Conservation (phyloP, 2,888 invertebrate species). For the Kryphioiulus occultus region DNA sequence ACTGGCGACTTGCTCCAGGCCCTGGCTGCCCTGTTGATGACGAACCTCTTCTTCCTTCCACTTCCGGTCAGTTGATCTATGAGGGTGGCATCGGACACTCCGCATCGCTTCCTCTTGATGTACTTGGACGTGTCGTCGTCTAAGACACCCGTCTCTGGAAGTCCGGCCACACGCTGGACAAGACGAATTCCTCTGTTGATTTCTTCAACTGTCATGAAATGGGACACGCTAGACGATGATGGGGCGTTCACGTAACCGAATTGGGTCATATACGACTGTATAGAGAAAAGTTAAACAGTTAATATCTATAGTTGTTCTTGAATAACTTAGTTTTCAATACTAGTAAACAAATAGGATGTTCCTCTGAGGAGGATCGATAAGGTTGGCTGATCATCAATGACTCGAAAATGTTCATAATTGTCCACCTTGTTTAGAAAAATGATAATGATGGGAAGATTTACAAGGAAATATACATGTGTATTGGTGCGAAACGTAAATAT, state of each 20-base stretch:
- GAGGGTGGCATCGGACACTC: constrained; percentile 75
- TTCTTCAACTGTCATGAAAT: constrained; percentile 83
- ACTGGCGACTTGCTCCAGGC: constrained; percentile 20
- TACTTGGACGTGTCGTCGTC: constrained; percentile 78
- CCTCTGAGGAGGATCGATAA: no score
- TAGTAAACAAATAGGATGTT: no score
- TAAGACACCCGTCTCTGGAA: constrained; percentile 83
- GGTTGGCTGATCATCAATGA: no score
- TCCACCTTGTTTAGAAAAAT: no score
- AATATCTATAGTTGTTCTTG: no score
- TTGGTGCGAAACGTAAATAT: no score
- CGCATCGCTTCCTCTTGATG: constrained; percentile 82
- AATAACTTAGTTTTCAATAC: no score
- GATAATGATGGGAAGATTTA: no score
- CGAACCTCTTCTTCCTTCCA: constrained; percentile 66
- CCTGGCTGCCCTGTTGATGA: background rate
- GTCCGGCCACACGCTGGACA: constrained; percentile 69
- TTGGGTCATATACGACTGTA: constrained; percentile 80
- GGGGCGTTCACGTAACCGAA: constrained; percentile 81
- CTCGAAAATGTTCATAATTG: no score
- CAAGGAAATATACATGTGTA: no score
- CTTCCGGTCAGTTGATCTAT: constrained; percentile 66
- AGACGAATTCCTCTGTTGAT: constrained; percentile 80
- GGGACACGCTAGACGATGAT: constrained; percentile 80
- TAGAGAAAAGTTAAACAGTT: constrained; percentile 67